Evolutionary conservation across 2,797 vertebrate genomes (phyloP), one percentile per base, ranked within the genome.

Genomic region (Selene dorsalis): DNA sequence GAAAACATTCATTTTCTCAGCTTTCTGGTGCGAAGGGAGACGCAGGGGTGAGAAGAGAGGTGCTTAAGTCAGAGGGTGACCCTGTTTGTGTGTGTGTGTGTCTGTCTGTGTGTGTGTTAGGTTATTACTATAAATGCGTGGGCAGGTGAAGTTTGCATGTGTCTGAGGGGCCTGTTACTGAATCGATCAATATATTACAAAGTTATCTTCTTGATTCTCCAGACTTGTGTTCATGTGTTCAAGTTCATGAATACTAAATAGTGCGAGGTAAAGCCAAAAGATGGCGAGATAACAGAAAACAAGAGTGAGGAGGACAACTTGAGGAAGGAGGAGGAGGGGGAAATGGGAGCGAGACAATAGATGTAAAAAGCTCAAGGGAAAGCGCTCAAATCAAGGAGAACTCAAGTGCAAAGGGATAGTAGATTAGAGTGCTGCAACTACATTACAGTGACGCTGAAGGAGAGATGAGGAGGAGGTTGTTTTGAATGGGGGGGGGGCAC

Each of bases 1-100:
- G 80, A 87, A 91, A 90, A 82, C 82, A 88, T 89, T 78, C 47
- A 83, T 89, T 91, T 89, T 85, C 90, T 86, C 78, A 67, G 85
- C 80, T 77, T 74, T 88, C 66, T 55, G 4, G 79, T 66, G 86
- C 18, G 76, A 87, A 72, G 66, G 18, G 62, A 80, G 75, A 73
- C 28, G 10, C 52, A 69, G 60, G 30, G 79, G 77, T 30, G 53
- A 78, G 71, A 56, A 45, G 9, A 77, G 75, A 59, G 80, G 60
- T 76, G 77, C 35, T 84, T 18, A 41, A 78, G 76, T 86, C 78
- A 39, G 62, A 58, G 73, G 43, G 77, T 55, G 68, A 69, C 57
- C 13, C 1, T 24, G 63, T n/a, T n/a, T n/a, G n/a, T n/a, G n/a
- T n/a, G n/a, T n/a, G n/a, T n/a, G n/a, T n/a, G n/a, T 12, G 73